Percentiles rank a stretch among this genome's conserved stretches.
Conservation (phyloP, 2,797 vertebrate genomes). For the Thunnus albacares region DNA sequence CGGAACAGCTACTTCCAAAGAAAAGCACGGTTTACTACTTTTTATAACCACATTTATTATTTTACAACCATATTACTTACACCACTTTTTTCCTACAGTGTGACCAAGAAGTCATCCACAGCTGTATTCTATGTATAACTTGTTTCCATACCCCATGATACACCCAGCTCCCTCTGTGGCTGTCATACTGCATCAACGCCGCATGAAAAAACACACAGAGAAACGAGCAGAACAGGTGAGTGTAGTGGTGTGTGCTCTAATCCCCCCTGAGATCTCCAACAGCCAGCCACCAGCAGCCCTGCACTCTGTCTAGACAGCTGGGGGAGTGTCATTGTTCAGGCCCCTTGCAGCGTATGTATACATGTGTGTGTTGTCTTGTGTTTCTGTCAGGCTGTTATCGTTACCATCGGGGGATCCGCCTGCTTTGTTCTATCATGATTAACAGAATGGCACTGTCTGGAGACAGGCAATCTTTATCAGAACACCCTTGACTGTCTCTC, state of each 20-base stretch:
- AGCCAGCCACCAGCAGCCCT: slow-evolving; percentile 57
- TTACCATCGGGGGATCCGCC: slow-evolving; percentile 66
- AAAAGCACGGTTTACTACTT: background rate
- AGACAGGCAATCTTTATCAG: slow-evolving; percentile 61
- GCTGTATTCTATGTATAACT: slow-evolving; percentile 48
- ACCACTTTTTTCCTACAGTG: background rate
- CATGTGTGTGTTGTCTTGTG: slow-evolving; percentile 36
- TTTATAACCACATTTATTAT: background rate
- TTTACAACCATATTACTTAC: background rate
- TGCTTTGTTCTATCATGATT: slow-evolving; percentile 72
- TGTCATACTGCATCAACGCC: slow-evolving; percentile 60
- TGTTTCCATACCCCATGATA: slow-evolving; percentile 44
- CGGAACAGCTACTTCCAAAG: background rate
- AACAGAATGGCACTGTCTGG: slow-evolving; percentile 66
- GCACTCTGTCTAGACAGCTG: slow-evolving; percentile 77
- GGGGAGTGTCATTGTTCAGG: slow-evolving; percentile 71
- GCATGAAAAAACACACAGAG: slow-evolving; percentile 54
- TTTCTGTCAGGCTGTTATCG: slow-evolving; percentile 69
- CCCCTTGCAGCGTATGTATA: slow-evolving; percentile 11
- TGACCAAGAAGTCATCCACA: slow-evolving; percentile 35
- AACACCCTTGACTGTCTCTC: slow-evolving; percentile 52
- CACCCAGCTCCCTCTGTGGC: slow-evolving; percentile 43
- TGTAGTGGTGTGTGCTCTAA: slow-evolving; percentile 60
- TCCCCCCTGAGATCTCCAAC: slow-evolving; percentile 66
- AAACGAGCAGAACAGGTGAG: slow-evolving; percentile 77